phyloP scores from a whole-genome alignment of 2,888 invertebrate species.

The Seira musarum region DNA sequence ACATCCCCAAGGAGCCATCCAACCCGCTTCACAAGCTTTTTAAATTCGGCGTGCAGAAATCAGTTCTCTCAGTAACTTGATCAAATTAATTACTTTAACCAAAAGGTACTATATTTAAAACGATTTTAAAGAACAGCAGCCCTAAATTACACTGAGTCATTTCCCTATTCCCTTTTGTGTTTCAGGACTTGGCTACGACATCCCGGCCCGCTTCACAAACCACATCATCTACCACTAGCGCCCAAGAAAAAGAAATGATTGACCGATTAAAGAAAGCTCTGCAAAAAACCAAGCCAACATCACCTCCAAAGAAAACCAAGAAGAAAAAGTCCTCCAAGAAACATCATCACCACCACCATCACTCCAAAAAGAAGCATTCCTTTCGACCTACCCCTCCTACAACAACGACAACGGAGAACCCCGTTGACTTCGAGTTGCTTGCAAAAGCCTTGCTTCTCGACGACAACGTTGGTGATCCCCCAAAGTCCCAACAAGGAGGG shows the following conservation, averaged over 20 bases:
- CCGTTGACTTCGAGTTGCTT: constrained; percentile 59
- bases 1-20: constrained; percentile 49
- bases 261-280: constrained; percentile 25
- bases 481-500: neutral
- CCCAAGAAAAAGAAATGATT: constrained; percentile 26
- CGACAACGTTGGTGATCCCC: neutral
- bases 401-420: constrained; percentile 49
- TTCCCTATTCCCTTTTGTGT: neutral
- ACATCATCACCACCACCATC: neutral
- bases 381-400: neutral
- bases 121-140: too few species aligned
- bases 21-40: constrained; percentile 61
- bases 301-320: neutral
- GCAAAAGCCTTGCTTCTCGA: constrained; percentile 60
- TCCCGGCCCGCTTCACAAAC: neutral
- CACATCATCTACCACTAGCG: neutral
- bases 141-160: constrained; percentile 12
- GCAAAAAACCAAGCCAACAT: constrained; percentile 19
- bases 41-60: constrained; percentile 62
- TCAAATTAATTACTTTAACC: constrained; percentile 1
- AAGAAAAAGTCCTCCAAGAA: neutral
- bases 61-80: constrained; percentile 59
- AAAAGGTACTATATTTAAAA: neutral
- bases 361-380: neutral
- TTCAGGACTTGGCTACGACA: constrained; percentile 29